Base-by-base conservation (phyloP, 2,113 vertebrate species). In the Dasyurus viverrinus region DNA sequence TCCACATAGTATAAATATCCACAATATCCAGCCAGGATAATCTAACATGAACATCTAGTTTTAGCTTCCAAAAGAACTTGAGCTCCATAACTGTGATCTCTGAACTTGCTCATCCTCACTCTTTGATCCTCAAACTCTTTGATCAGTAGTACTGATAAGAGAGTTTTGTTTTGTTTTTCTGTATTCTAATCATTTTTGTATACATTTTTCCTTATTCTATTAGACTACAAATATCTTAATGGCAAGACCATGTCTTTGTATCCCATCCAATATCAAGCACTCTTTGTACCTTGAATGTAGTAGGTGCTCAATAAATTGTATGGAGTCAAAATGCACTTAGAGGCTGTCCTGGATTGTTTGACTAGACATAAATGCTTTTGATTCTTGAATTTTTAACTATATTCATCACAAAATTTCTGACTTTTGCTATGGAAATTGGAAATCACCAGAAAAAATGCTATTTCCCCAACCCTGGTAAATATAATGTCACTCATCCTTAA, bases 1-100 rank as follows among this genome's bases (percentile, higher is more conserved):
- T 48, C 8, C 22, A 57, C 4, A 53, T n/a, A n/a, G 11, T 12
- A 54, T 91, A 89, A 94, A 53, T 92, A 54, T 50, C 57, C 24
- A 36, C 89, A 54, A 54, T 84, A 48, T 89, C 19, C 14, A 93
- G 30, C 52, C 57, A 25, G 30, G 52, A 22, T 1, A 89, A 27
- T 23, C 14, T 46, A 53, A 25, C 26, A 24, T 42, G 36, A 76
- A 76, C 14, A 36, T 68, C 36, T 36, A 92, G 50, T 36, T 16
- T 25, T 46, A 68, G 60, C 94, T 92, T 60, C 54, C 54, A 96
- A 95, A 27, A 23, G 60, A 53, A 89, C 26, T 30, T 90, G 53
- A 53, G 27, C 30, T 1, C 68, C 3, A 30, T 55, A 90, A 54
- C 19, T 55, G 54, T 90, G 92, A 68, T 24, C 90, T n/a, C 76